phyloP scores from a whole-genome alignment of 2,113 vertebrate species.

The Collichthys lucidus region DNA sequence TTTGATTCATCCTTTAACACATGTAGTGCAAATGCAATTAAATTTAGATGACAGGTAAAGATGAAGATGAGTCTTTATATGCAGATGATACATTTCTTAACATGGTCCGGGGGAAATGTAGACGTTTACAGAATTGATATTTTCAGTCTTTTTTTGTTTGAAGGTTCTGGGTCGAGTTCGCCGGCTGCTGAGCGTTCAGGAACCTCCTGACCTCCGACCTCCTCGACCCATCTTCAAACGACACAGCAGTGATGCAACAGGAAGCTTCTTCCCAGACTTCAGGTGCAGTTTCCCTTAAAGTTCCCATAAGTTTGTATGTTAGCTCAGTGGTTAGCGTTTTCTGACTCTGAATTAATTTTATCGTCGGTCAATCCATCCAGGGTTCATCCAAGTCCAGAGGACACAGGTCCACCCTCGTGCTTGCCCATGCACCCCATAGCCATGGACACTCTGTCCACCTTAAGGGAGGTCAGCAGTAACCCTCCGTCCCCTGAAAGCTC shows the following conservation, averaged over 20 bases:
- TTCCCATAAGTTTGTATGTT: background rate
- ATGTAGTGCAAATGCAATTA: too few species aligned
- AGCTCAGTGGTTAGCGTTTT: background rate
- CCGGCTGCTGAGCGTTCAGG: slow-evolving; percentile 91
- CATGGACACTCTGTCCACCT: slow-evolving; percentile 72
- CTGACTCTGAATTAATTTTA: background rate
- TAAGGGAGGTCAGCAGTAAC: slow-evolving; percentile 78
- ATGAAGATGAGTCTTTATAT: background rate
- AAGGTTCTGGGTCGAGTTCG: slow-evolving; percentile 87
- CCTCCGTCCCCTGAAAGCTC: slow-evolving; percentile 65
- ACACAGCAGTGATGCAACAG: slow-evolving; percentile 90
- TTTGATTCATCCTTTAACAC: too few species aligned
- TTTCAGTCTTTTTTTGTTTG: background rate
- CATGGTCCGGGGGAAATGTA: background rate
- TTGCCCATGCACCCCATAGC: slow-evolving; percentile 19
- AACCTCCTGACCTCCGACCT: slow-evolving; percentile 79
- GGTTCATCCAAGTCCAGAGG: slow-evolving; percentile 27
- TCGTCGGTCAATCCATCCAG: slow-evolving; percentile 9
- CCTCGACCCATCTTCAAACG: slow-evolving; percentile 82
- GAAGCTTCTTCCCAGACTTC: slow-evolving; percentile 83
- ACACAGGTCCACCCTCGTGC: slow-evolving; percentile 11
- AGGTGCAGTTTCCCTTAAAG: slow-evolving; percentile 30
- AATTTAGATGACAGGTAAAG: too few species aligned
- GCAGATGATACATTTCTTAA: background rate
- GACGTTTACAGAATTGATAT: background rate